A percentile compares a stretch with the other conserved stretches of the same genome.
These are phyloP conservation scores for Hippoglossus hippoglossus DNA, from an alignment of 2,797 vertebrate species.

Conservation along the genomic window DNA sequence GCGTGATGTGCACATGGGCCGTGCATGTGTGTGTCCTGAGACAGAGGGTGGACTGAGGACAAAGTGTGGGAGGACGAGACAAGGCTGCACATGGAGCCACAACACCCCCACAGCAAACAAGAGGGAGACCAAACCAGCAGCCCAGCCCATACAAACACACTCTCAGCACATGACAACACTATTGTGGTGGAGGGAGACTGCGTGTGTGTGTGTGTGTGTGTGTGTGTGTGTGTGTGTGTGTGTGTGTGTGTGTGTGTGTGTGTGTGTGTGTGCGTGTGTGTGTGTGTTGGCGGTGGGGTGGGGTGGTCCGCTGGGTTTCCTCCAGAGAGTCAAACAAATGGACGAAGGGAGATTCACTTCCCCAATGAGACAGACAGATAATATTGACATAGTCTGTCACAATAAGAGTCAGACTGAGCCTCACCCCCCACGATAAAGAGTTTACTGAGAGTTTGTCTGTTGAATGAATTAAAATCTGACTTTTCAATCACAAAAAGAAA, in stretches of 20 bases:
- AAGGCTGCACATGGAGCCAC: constrained; percentile 60
- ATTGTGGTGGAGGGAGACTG: constrained; percentile 53
- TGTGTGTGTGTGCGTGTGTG: constrained; percentile 14
- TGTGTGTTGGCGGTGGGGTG: constrained; percentile 42
- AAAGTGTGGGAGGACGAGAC: constrained; percentile 50
- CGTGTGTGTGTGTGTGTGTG: constrained; percentile 17
- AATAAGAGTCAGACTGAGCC: constrained; percentile 49
- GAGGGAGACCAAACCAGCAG: constrained; percentile 55
- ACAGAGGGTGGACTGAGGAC: constrained; percentile 53
- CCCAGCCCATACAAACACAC: constrained; percentile 60
- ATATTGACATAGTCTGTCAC: constrained; percentile 74
- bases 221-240: too few species aligned
- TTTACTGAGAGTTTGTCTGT: constrained; percentile 1
- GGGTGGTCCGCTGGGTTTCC: constrained; percentile 66
- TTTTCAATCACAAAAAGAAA: neutral
- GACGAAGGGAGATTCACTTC: constrained; percentile 72
- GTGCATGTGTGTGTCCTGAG: constrained; percentile 49
- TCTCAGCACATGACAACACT: constrained; percentile 63
- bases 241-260: constrained; percentile 17
- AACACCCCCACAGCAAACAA: constrained; percentile 72
- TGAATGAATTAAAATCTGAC: neutral
- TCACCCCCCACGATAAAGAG: neutral
- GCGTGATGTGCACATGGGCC: constrained; percentile 1
- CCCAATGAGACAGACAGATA: constrained; percentile 68
- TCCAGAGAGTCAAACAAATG: constrained; percentile 69